Conservation (phyloP, 2,888 invertebrate genomes). For the Lamproptera curius region DNA sequence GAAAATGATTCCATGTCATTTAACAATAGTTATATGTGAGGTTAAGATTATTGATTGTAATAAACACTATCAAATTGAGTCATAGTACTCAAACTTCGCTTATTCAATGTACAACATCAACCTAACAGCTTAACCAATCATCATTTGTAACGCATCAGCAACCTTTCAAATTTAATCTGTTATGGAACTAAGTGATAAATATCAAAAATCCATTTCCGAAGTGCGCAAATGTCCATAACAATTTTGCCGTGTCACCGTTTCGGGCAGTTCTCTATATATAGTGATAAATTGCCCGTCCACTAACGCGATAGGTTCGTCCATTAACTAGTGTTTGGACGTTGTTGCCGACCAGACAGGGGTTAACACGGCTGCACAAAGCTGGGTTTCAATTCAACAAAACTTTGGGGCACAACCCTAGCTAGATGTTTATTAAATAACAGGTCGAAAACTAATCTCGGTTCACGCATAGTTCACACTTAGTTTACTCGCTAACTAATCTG, state of each 20-base stretch:
- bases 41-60: no score
- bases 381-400: slow-evolving; percentile 49
- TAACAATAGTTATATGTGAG: no score
- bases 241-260: slow-evolving; percentile 34
- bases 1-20: no score
- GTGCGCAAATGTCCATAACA: slow-evolving; percentile 20
- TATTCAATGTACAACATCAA: no score
- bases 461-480: slow-evolving; percentile 34
- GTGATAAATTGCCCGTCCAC: slow-evolving; percentile 54
- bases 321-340: slow-evolving; percentile 60
- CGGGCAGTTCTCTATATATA: slow-evolving; percentile 36
- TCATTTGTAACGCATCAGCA: not conserved
- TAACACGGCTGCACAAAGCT: slow-evolving; percentile 39
- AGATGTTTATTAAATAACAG: slow-evolving; percentile 51
- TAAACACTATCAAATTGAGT: no score
- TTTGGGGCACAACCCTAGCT: slow-evolving; percentile 45
- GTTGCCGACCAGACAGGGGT: slow-evolving; percentile 47
- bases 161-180: slow-evolving; percentile 4
- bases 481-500: slow-evolving; percentile 8
- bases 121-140: not conserved
- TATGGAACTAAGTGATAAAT: slow-evolving; percentile 23
- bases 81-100: no score
- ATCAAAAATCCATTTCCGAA: slow-evolving; percentile 22
- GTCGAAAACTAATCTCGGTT: slow-evolving; percentile 35
- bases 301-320: slow-evolving; percentile 42